phyloP scores from a whole-genome alignment of 2,113 vertebrate species.

The Nothocercus julius region DNA sequence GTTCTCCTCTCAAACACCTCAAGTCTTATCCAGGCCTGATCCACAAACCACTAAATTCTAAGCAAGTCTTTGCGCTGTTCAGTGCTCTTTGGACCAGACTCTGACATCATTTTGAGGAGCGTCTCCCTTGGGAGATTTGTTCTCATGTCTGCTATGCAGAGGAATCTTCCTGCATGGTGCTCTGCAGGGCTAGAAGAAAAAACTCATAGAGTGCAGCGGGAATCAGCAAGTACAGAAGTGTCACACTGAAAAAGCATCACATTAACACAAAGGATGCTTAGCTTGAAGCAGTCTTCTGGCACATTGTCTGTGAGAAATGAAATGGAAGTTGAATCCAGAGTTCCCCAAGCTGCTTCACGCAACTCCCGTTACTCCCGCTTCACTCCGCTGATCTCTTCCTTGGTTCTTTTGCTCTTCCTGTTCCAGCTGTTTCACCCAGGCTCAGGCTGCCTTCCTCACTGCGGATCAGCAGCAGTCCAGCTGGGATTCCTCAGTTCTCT shows the following conservation, averaged over 20 bases:
- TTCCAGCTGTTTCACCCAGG: neutral
- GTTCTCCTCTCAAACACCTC: neutral
- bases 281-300: neutral
- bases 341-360: neutral
- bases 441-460: neutral
- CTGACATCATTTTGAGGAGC: neutral
- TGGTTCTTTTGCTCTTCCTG: neutral
- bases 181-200: neutral
- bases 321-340: neutral
- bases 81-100: neutral
- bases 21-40: neutral
- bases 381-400: neutral
- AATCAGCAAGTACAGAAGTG: neutral
- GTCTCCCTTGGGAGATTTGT: neutral
- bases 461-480: neutral
- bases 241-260: neutral
- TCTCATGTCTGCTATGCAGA: fast-evolving
- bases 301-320: neutral
- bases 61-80: neutral
- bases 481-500: neutral
- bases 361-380: neutral
- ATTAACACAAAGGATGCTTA: neutral
- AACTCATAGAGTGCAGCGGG: neutral
- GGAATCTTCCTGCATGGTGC: neutral
- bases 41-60: neutral